Evolutionary conservation across 92 coral and sea anemone genomes (phyloP).

Genomic region (Phenganax subtilis): DNA sequence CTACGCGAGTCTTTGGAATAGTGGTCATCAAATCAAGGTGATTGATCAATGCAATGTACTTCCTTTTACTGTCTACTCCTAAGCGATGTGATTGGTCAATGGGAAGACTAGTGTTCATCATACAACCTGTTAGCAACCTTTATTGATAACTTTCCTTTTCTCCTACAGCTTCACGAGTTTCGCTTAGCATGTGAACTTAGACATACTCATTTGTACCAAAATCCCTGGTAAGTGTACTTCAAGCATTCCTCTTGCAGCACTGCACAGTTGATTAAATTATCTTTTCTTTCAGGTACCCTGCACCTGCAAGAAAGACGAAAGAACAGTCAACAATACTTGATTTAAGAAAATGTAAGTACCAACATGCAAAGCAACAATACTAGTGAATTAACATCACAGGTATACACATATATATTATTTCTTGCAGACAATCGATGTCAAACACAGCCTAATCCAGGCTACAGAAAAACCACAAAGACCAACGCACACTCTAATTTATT

Average conservation of each 20-base stretch:
- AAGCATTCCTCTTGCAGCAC: background rate
- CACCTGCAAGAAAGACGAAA: slow-evolving; percentile 10
- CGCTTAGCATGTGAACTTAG: slow-evolving; percentile 85
- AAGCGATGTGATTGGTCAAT: background rate
- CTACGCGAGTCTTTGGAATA: slow-evolving; percentile 53
- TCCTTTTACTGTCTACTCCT: background rate
- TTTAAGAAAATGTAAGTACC: slow-evolving; percentile 25
- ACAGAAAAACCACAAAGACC: background rate
- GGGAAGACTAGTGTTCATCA: background rate
- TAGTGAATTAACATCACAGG: background rate
- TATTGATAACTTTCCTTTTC: background rate
- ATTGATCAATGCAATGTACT: background rate
- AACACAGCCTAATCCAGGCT: background rate
- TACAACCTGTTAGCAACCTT: background rate
- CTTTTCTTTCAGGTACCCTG: slow-evolving; percentile 15
- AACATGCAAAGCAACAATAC: background rate
- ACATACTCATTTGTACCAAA: slow-evolving; percentile 94
- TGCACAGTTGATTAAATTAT: background rate
- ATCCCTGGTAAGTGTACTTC: slow-evolving; percentile 67
- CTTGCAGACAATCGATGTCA: slow-evolving; percentile 3
- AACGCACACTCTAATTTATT: background rate
- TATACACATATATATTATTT: background rate
- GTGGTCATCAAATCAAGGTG: slow-evolving; percentile 95
- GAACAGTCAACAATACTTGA: slow-evolving; percentile 14
- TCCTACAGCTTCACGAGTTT: slow-evolving; percentile 76